These are phyloP conservation scores for Cephus runcator DNA, from an alignment of 2,888 invertebrate genomes.

Conservation along the genomic window DNA sequence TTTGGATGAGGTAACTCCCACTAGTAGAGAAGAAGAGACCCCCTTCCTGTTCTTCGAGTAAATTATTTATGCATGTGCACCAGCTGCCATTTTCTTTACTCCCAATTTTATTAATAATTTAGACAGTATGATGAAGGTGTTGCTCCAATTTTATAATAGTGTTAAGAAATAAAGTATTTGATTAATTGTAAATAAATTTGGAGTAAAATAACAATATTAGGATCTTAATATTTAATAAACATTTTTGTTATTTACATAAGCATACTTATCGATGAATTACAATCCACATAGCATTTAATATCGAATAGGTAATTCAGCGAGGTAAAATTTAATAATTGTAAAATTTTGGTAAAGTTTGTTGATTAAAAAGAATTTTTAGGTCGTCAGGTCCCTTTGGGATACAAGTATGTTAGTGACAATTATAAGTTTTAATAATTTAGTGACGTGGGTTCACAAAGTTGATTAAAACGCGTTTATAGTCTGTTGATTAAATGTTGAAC, in stretches of 20 bases:
- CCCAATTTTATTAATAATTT: not conserved
- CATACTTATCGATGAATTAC: not conserved
- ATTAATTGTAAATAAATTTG: not conserved
- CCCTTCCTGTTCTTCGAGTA: not conserved
- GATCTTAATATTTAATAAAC: not conserved
- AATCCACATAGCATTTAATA: not conserved
- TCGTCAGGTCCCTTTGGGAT: no score
- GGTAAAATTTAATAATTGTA: no score
- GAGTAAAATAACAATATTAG: not conserved
- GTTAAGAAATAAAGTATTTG: not conserved
- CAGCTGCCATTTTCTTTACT: not conserved
- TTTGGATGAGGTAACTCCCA: conserved; percentile 18
- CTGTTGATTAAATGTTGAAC: not conserved
- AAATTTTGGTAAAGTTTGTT: no score
- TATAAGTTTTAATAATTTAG: no score
- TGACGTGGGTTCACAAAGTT: no score
- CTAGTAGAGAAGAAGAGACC: not conserved
- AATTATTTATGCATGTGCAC: not conserved
- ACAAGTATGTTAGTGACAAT: no score
- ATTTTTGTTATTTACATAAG: not conserved
- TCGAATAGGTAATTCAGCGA: no score
- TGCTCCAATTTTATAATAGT: not conserved
- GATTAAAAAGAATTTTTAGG: no score
- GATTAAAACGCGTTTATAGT: no score
- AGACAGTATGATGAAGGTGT: not conserved